A percentile compares a stretch with the other conserved stretches of the same genome.
Evolutionary conservation across 2,888 invertebrate genomes (phyloP).

Genomic region (Drosophila yooni): DNA sequence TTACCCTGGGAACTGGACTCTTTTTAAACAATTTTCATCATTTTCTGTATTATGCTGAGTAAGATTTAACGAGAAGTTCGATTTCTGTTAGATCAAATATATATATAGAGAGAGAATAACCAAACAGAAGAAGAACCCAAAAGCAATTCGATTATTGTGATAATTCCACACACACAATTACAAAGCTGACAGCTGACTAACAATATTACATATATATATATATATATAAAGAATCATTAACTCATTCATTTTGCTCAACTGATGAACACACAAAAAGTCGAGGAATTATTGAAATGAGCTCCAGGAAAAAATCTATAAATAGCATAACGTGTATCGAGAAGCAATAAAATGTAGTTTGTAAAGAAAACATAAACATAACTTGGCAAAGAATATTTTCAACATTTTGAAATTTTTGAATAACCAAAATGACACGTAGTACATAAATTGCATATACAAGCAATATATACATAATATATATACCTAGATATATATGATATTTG

Average conservation of each 20-base stretch:
- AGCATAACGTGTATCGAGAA: slow-evolving; percentile 85
- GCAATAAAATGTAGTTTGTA: slow-evolving; percentile 84
- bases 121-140: slow-evolving; percentile 48
- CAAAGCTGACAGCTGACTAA: slow-evolving; percentile 25
- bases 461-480: slow-evolving; percentile 36
- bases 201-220: slow-evolving; percentile 2
- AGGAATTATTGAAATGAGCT: slow-evolving; percentile 56
- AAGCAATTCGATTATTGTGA: slow-evolving; percentile 75
- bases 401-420: slow-evolving; percentile 57
- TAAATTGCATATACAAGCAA: slow-evolving; percentile 49
- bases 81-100: slow-evolving; percentile 34
- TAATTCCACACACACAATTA: slow-evolving; percentile 61
- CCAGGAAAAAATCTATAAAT: slow-evolving; percentile 66
- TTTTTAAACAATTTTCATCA: neutral
- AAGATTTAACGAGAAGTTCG: slow-evolving; percentile 12
- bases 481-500: slow-evolving; percentile 49
- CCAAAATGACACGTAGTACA: slow-evolving; percentile 44
- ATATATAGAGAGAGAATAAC: slow-evolving; percentile 5
- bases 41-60: slow-evolving; percentile 10
- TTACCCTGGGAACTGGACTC: slow-evolving; percentile 4
- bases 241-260: slow-evolving; percentile 81
- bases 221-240: slow-evolving; percentile 58
- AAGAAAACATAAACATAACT: slow-evolving; percentile 51
- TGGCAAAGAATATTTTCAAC: slow-evolving; percentile 55
- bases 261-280: slow-evolving; percentile 6